These are phyloP conservation scores for Aporophyla nigra DNA, from an alignment of 2,888 invertebrate genomes.

Conservation along the genomic window DNA sequence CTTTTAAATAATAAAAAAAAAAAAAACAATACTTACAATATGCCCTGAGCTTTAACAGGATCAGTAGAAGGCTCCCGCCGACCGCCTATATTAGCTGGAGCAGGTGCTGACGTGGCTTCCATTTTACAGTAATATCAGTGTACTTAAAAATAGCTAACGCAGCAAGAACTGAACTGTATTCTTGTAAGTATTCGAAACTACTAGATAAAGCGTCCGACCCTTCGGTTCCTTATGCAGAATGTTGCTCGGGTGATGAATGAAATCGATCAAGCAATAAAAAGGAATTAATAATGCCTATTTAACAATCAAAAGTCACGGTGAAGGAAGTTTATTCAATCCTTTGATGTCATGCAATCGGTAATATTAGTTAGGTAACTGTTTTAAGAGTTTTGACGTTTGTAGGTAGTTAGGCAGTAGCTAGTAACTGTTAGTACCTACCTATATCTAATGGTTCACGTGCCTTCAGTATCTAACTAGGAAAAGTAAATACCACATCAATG, in stretches of 20 bases:
- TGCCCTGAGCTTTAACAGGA: slow-evolving; percentile 87
- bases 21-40: slow-evolving; percentile 77
- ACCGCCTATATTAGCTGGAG: slow-evolving; percentile 73
- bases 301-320: slow-evolving; percentile 65
- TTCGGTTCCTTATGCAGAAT: slow-evolving; percentile 53
- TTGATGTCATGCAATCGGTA: slow-evolving; percentile 60
- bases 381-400: slow-evolving; percentile 31
- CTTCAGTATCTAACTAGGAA: slow-evolving; percentile 10
- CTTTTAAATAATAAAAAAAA: slow-evolving; percentile 1
- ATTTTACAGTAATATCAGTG: slow-evolving; percentile 64
- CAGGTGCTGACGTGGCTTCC: slow-evolving; percentile 80
- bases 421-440: slow-evolving; percentile 9
- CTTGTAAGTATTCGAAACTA: slow-evolving; percentile 38
- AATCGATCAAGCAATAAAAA: slow-evolving; percentile 70
- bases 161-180: slow-evolving; percentile 35
- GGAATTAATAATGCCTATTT: slow-evolving; percentile 58
- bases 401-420: slow-evolving; percentile 9
- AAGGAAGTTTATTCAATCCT: slow-evolving; percentile 57
- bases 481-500: not conserved
- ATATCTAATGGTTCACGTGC: slow-evolving; percentile 12
- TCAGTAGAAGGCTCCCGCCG: slow-evolving; percentile 83
- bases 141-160: not conserved
- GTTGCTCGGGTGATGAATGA: slow-evolving; percentile 65
- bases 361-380: slow-evolving; percentile 38
- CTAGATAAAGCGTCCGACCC: slow-evolving; percentile 51